Evolutionary conservation across 2,113 vertebrate genomes (phyloP).

Genomic region (Ptilorrhoa leucosticta): DNA sequence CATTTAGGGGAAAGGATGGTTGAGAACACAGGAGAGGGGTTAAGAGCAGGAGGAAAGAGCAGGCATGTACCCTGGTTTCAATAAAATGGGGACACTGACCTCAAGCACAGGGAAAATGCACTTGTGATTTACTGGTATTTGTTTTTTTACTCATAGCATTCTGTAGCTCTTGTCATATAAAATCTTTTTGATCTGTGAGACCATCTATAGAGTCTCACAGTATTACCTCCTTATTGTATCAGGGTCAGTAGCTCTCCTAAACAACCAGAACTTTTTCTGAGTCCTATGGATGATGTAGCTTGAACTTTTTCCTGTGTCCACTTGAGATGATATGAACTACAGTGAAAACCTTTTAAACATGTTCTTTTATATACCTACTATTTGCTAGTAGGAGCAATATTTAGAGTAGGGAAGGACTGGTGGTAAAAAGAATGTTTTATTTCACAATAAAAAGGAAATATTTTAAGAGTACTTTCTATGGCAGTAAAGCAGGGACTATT

Average conservation of each 20-base stretch:
- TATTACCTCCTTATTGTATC: background rate
- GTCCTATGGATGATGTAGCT: background rate
- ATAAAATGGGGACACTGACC: background rate
- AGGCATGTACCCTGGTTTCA: background rate
- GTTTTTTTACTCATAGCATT: background rate
- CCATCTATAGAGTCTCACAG: background rate
- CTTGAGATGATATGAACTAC: background rate
- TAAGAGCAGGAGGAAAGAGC: background rate
- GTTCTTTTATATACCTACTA: background rate
- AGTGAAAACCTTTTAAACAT: background rate
- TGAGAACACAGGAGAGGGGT: background rate
- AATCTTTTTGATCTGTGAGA: background rate
- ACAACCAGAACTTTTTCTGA: background rate
- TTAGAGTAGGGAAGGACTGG: background rate
- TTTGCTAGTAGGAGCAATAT: background rate
- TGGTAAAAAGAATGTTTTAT: background rate
- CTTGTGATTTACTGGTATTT: background rate
- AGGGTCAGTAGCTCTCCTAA: background rate
- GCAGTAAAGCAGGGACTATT: conserved; percentile 11
- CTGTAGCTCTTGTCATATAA: background rate
- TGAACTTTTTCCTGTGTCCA: background rate
- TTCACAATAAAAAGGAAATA: conserved; percentile 16
- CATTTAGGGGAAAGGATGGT: background rate
- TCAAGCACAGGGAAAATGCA: background rate
- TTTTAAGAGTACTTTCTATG: background rate